Evolutionary conservation across 2,888 invertebrate genomes (phyloP).

Genomic region (Aquatica leii): DNA sequence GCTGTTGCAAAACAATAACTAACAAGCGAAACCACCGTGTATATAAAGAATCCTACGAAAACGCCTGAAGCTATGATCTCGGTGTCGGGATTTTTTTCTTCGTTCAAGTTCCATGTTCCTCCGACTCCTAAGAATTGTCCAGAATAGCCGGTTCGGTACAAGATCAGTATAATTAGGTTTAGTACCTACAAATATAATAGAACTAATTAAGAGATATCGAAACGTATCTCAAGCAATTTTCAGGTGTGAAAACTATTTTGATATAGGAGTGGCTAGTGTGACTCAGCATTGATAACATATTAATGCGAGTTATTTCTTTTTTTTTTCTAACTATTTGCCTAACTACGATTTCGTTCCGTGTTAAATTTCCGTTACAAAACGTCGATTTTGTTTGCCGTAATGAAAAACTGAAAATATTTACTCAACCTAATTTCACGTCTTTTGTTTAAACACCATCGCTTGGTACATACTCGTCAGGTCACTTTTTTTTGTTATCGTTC

Average conservation of each 20-base stretch:
- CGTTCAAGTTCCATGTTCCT: constrained; percentile 89
- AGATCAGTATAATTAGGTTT: constrained; percentile 72
- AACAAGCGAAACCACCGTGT: constrained; percentile 79
- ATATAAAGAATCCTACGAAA: constrained; percentile 86
- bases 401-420: too few species aligned
- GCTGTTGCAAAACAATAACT: constrained; percentile 80
- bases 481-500: too few species aligned
- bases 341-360: too few species aligned
- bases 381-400: too few species aligned
- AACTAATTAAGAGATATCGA: too few species aligned
- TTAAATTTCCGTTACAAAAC: too few species aligned
- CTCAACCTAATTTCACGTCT: too few species aligned
- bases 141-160: constrained; percentile 83
- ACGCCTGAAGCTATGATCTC: constrained; percentile 90
- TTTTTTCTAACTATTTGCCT: not conserved
- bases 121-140: constrained; percentile 88
- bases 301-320: constrained; percentile 11
- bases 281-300: constrained; percentile 2
- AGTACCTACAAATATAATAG: constrained; percentile 9
- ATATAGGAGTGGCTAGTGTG: not conserved
- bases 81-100: constrained; percentile 86
- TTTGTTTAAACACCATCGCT: too few species aligned
- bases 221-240: too few species aligned
- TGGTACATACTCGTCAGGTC: too few species aligned
- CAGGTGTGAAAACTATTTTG: too few species aligned